Base-by-base conservation (phyloP, 2,113 vertebrate species). In the Motacilla alba region DNA sequence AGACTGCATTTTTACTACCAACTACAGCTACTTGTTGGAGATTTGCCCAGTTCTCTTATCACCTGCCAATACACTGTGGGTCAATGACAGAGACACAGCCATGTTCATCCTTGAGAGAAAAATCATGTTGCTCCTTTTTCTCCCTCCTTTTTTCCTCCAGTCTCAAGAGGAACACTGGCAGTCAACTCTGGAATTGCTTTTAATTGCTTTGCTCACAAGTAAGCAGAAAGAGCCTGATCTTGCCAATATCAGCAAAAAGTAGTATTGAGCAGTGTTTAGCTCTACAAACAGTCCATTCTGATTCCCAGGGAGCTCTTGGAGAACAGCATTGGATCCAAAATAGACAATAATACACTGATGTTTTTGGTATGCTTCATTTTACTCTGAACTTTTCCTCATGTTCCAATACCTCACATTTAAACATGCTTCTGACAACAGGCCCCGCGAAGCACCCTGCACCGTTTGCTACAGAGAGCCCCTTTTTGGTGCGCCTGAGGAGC, bases 1-100 rank as follows among this genome's bases (percentile, higher is more conserved):
- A 95, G 90, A 94, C 91, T 93, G 83, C 87, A 78, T 93, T 97
- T 96, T 97, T 96, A 94, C 94, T 96, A 96, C 95, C 91, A 95
- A 58, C 83, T 91, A 72, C 79, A 91, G 96, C 94, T 97, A 97
- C 97, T 94, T 92, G 1, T 53, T 98, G 97, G 97, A 96, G 93
- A 95, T 83, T 49, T 95, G 96, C 97, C 97, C 92, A 91, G 93
- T 64, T 94, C 60, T 88, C 82, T 94, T 96, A 96, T 97, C 95
- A 97, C 95, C 96, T 97, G 92, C 87, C 90, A 95, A 93, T 95
- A 63, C 79, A 90, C 67, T 43, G 26, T 13, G 78, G 87, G 91
- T 96, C 92, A 96, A 18, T 15, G 79, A 84, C 76, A 94, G 39
- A 74, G 73, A 89, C 1, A 2, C 23, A 68, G 37, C 30, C 88